Conservation (phyloP, 1,140 invertebrate genomes). For the Leptoteleia sp. region DNA sequence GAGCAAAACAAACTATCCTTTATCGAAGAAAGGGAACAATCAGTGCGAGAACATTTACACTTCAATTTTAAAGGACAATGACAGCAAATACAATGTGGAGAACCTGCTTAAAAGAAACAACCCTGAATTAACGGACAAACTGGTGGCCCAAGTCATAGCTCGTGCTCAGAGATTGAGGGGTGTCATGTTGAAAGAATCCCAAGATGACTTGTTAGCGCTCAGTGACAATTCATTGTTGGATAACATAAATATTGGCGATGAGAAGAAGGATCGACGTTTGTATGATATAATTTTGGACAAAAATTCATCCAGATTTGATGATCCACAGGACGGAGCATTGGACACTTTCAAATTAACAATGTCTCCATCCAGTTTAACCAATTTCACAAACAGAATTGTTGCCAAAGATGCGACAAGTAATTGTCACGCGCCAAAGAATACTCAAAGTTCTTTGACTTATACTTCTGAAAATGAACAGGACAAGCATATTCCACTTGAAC, state of each 20-base stretch:
- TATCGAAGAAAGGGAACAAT: too few relatives aligned
- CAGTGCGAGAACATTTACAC: constrained; percentile 62
- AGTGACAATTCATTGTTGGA: constrained; percentile 61
- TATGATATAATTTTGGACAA: constrained; percentile 69
- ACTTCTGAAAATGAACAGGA: too few relatives aligned
- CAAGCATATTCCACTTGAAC: too few relatives aligned
- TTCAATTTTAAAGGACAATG: constrained; percentile 69
- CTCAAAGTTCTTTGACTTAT: too few relatives aligned
- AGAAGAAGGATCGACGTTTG: constrained; percentile 48
- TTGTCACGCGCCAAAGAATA: too few relatives aligned
- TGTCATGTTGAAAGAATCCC: constrained; percentile 69
- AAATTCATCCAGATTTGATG: constrained; percentile 68
- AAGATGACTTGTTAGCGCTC: constrained; percentile 59
- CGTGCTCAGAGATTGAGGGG: constrained; percentile 73
- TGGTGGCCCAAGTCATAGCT: constrained; percentile 73
- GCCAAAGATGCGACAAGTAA: constrained; percentile 2
- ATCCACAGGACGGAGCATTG: constrained; percentile 67
- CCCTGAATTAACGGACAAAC: constrained; percentile 69
- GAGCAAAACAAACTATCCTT: too few relatives aligned
- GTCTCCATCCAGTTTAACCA: constrained; percentile 68
- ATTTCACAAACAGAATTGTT: constrained; percentile 55
- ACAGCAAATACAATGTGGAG: constrained; percentile 57
- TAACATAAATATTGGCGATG: constrained; percentile 7
- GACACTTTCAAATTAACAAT: constrained; percentile 72
- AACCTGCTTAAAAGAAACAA: constrained; percentile 45